These are phyloP conservation scores for Melanargia galathea DNA, from an alignment of 2,888 invertebrate genomes.

Conservation along the genomic window DNA sequence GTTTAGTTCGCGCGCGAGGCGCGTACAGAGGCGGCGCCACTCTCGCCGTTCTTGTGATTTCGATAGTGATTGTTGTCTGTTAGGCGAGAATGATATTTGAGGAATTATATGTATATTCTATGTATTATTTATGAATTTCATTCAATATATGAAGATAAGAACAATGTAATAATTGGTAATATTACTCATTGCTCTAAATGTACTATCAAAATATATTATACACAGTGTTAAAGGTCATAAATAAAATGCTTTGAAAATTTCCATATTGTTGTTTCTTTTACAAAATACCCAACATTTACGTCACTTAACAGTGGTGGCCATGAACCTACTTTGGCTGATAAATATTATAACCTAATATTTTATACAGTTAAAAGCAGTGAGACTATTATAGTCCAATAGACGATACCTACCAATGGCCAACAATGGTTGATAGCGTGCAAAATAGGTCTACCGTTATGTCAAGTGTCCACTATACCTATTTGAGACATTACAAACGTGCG, in stretches of 20 bases:
- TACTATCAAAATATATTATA: constrained; percentile 83
- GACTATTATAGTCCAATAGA: no score
- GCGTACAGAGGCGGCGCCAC: constrained; percentile 39
- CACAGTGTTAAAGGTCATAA: constrained; percentile 83
- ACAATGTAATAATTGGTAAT: constrained; percentile 83
- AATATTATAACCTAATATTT: no score
- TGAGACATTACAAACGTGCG: no score
- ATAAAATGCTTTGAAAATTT: constrained; percentile 83
- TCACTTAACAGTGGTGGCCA: no score
- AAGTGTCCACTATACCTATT: no score
- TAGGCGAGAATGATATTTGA: constrained; percentile 76
- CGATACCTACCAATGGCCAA: no score
- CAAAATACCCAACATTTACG: not conserved
- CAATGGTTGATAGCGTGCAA: no score
- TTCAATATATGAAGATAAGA: constrained; percentile 79
- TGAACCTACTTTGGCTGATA: no score
- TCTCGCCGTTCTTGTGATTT: constrained; percentile 60
- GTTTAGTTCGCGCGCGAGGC: constrained; percentile 30
- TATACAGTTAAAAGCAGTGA: no score
- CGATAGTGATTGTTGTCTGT: constrained; percentile 79
- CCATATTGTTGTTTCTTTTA: constrained; percentile 68
- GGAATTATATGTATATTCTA: constrained; percentile 74
- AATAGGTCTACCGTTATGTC: no score
- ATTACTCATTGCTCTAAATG: constrained; percentile 84
- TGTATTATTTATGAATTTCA: constrained; percentile 79